Base-by-base conservation (phyloP, 2,888 invertebrate species). In the Chrysina gloriosa region DNA sequence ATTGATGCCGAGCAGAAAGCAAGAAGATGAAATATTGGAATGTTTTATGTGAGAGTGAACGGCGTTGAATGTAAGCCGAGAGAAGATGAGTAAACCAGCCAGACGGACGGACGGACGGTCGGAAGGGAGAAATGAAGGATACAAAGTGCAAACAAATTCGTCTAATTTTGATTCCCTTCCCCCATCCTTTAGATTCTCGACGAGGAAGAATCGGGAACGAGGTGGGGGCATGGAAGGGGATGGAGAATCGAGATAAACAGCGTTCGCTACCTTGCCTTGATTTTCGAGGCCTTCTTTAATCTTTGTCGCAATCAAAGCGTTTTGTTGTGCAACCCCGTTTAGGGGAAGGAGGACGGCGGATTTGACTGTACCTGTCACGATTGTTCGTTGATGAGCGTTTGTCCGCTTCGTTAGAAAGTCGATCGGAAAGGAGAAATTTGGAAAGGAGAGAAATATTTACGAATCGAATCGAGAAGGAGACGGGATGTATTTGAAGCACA, bases 91-190 rank as follows among this genome's bases (percentile, higher is more conserved):
- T 39, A 58, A 39, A 58, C 42, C 39, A 58, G 23, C 23, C 39
- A 23, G 58, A 14, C n/a, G 6, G 16, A n/a, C 14, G 42, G 58
- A 58, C 42, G 58, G 39, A 58, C 42, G 58, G 58, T 6, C 58
- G 16, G 27, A 27, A 58, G 42, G 39, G 58, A 39, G 42, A 58
- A 58, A 39, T 58, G 58, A 58, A 39, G 58, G 36, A 16, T 58
- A 58, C 58, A 58, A 58, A 58, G 39, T 58, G 58, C 58, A 39
- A 58, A 58, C 58, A 58, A 58, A 58, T 58, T 58, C 58, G 58
- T 58, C 58, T 58, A 54, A 54, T 54, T 54, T 23, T 14, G 36
- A 36, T n/a, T 14, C 9, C 7, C 36, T 36, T 11, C 6, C 11
- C 36, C 7, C 29, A 7, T 29, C 29, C 29, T 29, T 7, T 3